Evolutionary conservation across 2,113 vertebrate species (phyloP).

Genomic region (Raja brachyura): DNA sequence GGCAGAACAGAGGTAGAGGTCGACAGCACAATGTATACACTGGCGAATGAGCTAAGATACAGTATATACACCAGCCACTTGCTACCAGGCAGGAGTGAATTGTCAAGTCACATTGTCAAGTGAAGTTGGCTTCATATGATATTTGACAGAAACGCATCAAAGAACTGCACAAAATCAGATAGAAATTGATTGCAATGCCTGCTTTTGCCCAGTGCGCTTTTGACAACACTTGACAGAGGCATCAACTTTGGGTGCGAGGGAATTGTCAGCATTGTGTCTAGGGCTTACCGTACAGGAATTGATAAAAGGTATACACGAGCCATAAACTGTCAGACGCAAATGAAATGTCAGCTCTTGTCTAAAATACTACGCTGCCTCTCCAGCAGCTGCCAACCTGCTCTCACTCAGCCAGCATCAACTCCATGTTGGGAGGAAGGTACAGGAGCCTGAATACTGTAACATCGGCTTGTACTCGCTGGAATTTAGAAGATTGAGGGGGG

Average conservation of each 20-base stretch:
- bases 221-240: conserved; percentile 25
- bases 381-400: neutral
- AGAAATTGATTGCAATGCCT: conserved; percentile 7
- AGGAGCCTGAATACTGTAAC: too few relatives aligned
- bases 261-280: conserved; percentile 17
- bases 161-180: conserved; percentile 5
- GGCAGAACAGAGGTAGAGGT: neutral
- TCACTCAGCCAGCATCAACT: neutral
- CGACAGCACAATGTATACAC: neutral
- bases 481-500: too few relatives aligned
- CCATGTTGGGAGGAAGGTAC: neutral
- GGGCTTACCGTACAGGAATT: neutral
- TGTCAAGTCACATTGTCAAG: conserved; percentile 18
- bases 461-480: too few relatives aligned
- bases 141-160: conserved; percentile 5
- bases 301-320: conserved; percentile 23
- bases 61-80: neutral
- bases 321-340: conserved; percentile 1
- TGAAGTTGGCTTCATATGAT: neutral
- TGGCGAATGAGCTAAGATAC: neutral
- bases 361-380: neutral
- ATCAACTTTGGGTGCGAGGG: neutral
- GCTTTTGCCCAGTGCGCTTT: neutral
- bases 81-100: conserved; percentile 8
- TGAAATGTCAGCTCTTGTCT: neutral